Evolutionary conservation across 2,888 invertebrate species (phyloP), one percentile per base, ranked within the genome.

Genomic region (Drosophila suboccidentalis): DNA sequence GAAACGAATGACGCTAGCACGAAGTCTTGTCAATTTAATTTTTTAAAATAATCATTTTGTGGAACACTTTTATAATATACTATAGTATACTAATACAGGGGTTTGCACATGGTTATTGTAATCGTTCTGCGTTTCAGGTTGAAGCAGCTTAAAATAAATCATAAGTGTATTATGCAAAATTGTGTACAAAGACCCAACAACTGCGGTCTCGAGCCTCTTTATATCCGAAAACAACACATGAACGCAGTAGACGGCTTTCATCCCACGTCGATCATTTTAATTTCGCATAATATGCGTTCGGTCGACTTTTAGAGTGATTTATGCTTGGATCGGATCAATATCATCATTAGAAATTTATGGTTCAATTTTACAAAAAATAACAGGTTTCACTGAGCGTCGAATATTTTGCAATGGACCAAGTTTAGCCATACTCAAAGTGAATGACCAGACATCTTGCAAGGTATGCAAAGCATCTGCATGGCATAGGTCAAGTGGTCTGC

Each of bases 341-440:
- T 80, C 75, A 74, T 71, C 80, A 75, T 79, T 79, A 80, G 76
- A 80, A 80, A 80, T 79, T 79, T 79, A 79, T 80, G 76, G 74
- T 58, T 62, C 15, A 68, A 55, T 68, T 75, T 77, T 77, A 70
- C 71, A 77, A 54, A 65, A 61, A 74, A 80, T 77, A 80, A 71
- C 80, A 67, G 77, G 80, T 77, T 80, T 32, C 41, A 32, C 46
- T 19, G 49, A 36, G 22, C 50, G 66, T 19, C 43, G 49, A 39
- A 66, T 64, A 78, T 62, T 44, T 68, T 64, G 68, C 71, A 65
- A 53, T 60, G 34, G 17, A 38, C 34, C 43, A 34, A 46, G n/a
- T 19, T 54, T 55, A 50, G 29, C 11, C 38, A 58, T 29, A 11
- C 29, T 63, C 55, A 61, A 62, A 43, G 51, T 58, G 65, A 65